Conservation (phyloP, 2,113 vertebrate species). For the Indicator indicator region DNA sequence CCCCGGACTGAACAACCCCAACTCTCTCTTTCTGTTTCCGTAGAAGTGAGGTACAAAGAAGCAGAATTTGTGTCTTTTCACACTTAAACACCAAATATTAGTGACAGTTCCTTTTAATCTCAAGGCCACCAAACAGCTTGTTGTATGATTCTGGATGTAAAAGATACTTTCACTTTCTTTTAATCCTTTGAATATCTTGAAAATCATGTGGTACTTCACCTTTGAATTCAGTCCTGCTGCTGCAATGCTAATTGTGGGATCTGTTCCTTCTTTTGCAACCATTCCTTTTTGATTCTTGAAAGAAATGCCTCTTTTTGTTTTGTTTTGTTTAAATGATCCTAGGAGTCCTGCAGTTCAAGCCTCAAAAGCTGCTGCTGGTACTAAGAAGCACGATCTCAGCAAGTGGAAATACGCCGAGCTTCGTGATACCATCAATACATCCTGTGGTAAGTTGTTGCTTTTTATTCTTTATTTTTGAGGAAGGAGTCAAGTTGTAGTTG, state of each 20-base stretch:
- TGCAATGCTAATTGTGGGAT: not conserved
- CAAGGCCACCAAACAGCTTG: not conserved
- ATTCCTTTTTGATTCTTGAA: not conserved
- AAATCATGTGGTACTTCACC: not conserved
- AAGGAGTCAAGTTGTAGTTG: not conserved
- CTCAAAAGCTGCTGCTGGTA: constrained; percentile 85
- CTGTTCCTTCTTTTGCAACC: not conserved
- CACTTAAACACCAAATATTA: not conserved
- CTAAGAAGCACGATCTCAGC: constrained; percentile 94
- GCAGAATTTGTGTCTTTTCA: not conserved
- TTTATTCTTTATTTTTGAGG: not conserved
- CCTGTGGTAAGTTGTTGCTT: constrained; percentile 85
- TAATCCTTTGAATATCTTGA: not conserved
- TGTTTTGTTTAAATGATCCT: not conserved
- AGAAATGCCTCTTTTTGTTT: not conserved
- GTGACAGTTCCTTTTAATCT: not conserved
- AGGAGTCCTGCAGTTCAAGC: constrained; percentile 91
- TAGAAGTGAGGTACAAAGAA: not conserved
- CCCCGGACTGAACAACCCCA: too few relatives aligned
- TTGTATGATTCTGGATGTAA: not conserved
- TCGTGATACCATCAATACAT: constrained; percentile 96
- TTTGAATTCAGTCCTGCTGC: not conserved
- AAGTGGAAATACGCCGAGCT: constrained; percentile 99
- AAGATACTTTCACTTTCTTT: not conserved
- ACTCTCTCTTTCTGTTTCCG: too few relatives aligned